These are phyloP conservation scores for Nasonia oneida DNA, from an alignment of 2,888 invertebrate genomes.

Conservation along the genomic window DNA sequence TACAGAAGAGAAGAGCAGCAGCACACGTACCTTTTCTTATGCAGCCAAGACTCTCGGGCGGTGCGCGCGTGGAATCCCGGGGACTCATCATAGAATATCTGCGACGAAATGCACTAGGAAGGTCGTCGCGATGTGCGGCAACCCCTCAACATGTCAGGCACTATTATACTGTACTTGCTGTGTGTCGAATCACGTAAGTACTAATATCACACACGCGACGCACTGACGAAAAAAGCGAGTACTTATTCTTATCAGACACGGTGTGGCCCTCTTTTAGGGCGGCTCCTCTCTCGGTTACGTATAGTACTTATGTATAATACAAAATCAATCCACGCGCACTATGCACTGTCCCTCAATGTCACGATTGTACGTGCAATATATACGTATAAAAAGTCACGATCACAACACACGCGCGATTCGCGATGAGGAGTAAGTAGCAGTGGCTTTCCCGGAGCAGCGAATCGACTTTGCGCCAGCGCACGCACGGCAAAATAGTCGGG, in stretches of 20 bases:
- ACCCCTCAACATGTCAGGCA: slow-evolving; percentile 43
- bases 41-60: slow-evolving; percentile 60
- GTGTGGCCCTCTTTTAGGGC: background rate
- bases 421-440: background rate
- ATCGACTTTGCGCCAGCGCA: slow-evolving; percentile 42
- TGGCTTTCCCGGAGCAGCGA: background rate
- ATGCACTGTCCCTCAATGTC: background rate
- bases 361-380: background rate
- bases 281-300: background rate
- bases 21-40: slow-evolving; percentile 55
- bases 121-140: slow-evolving; percentile 35
- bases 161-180: background rate
- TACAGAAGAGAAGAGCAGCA: background rate
- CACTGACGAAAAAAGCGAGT: background rate
- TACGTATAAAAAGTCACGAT: background rate
- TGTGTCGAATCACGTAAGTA: no score
- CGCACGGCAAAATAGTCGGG: slow-evolving; percentile 59
- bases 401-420: background rate
- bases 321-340: slow-evolving; percentile 3
- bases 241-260: background rate
- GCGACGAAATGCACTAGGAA: slow-evolving; percentile 29
- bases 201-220: background rate
- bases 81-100: slow-evolving; percentile 55
- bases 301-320: no score
- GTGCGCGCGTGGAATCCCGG: slow-evolving; percentile 57